Base-by-base conservation (phyloP, 2,888 invertebrate genomes). In the Caenorhabditis becei region DNA sequence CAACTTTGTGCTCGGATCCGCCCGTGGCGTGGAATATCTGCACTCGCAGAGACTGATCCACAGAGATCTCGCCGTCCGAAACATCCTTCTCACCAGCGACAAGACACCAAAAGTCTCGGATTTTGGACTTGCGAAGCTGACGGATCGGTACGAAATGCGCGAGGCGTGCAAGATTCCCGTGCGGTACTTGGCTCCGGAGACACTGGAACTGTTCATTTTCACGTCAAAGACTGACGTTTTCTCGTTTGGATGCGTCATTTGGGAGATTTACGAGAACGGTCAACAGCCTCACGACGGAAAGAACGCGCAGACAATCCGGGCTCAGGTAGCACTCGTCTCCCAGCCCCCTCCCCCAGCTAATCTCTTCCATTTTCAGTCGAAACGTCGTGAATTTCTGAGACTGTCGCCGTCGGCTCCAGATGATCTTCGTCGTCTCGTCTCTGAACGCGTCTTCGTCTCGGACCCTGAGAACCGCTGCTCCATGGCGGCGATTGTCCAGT, bases 201-300 rank as follows among this genome's bases (percentile, higher is more conserved):
- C 81, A 0, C 63, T 81, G 3, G 75, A 77, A 16, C 62, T 23
- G 14, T 81, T 58, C n/a, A 41, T 72, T 1, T 81, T 81, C 72
- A 77, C 72, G 14, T 32, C 72, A 8, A 81, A 81, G 53, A 69
- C 67, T 1, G 81, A 81, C 53, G 81, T 81, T n/a, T 81, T 81
- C 69, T 65, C 81, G 37, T 81, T 81, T 53, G 81, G 81, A 26
- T 75, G 69, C 51, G 77, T 81, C 24, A 81, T 81, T 67, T 81
- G 81, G 81, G 81, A 81, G 44, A 74, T 81, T 59, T 81, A 70
- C 35, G 77, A 77, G 32, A 74, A 81, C 24, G 81, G 77, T 10
- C 24, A 59, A 35, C 70, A 77, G 24, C 81, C 81, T 16, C 77
- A 77, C 28, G 72, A 77, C 26, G 81, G 81, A 1, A 67, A 62